Evolutionary conservation across 2,888 invertebrate genomes (phyloP), one percentile per base, ranked within the genome.

Genomic region (Ochlodes sylvanus): DNA sequence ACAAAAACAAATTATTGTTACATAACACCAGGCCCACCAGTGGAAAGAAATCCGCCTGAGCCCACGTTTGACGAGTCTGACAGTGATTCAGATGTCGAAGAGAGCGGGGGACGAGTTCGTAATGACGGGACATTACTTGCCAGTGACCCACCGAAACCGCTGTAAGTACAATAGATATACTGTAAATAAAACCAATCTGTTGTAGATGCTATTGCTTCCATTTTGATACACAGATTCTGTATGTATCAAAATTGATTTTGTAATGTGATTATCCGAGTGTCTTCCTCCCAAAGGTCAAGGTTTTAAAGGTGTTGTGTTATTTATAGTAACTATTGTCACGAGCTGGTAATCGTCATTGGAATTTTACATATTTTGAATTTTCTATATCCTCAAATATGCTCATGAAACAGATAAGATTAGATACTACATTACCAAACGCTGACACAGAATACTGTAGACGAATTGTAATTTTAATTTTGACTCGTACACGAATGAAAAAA

Each of bases 111-210:
- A 69, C 94, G 96, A 75, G 96, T 95, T 70, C 94, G 98, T 75
- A 98, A 98, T 81, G 99, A 99, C 89, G 99, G 99, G 72, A 99
- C 99, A 2, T 94, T 99, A 67, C 94, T 98, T 65, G 99, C 99
- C 72, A 98, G 98, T 81, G 99, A 99, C 93, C 98, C 99, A 67
- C 98, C 99, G 21, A 97, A 98, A 89, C 99, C 99, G 79, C 96
- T 99, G 98, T 98, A 93, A 97, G 97, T 96, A 58, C 57, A 17
- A 7, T 32, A 27, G n/a, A 54, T 7, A 12, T 47, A 47, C 7
- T 47, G 17, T 47, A 38, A 38, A 38, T 38, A 3, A 3, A 10
- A 38, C n/a, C 12, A 38, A 2, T 12, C 10, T 12, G 10, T 38
- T 38, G 38, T 38, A 1, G 38, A 38, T 38, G 38, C 38, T 38